Percentiles rank a stretch among this genome's conserved stretches.
phyloP scores from a whole-genome alignment of 2,888 invertebrate species.

The Drosophila antonietae region DNA sequence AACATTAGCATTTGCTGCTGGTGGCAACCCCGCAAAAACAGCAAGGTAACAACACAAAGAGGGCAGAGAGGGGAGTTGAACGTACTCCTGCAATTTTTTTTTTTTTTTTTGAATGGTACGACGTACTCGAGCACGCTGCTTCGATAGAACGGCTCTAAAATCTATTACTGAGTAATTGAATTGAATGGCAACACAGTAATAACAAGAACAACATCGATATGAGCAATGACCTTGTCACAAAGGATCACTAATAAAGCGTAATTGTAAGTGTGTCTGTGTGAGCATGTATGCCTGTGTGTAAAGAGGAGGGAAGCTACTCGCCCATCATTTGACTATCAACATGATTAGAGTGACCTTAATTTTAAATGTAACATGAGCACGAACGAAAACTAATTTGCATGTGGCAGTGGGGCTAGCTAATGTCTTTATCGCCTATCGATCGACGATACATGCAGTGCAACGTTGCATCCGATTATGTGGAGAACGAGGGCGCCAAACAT shows the following conservation, averaged over 20 bases:
- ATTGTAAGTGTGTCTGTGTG: not conserved
- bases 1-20: slow-evolving; percentile 10
- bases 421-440: slow-evolving; percentile 46
- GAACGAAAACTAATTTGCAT: slow-evolving; percentile 54
- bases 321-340: slow-evolving; percentile 35
- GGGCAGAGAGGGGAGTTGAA: slow-evolving; percentile 10
- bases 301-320: not conserved
- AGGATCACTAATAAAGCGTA: slow-evolving; percentile 34
- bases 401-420: slow-evolving; percentile 39
- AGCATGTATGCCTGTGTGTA: not conserved
- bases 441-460: slow-evolving; percentile 37
- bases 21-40: slow-evolving; percentile 46
- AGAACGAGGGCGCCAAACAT: slow-evolving; percentile 39
- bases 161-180: slow-evolving; percentile 5
- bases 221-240: slow-evolving; percentile 50
- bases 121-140: slow-evolving; percentile 12
- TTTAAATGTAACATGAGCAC: slow-evolving; percentile 56
- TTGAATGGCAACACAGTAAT: not conserved
- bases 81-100: slow-evolving; percentile 23
- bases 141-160: slow-evolving; percentile 15
- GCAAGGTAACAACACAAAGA: slow-evolving; percentile 42
- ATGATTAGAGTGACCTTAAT: slow-evolving; percentile 63
- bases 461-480: slow-evolving; percentile 31
- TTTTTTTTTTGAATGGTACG: slow-evolving; percentile 8
- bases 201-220: slow-evolving; percentile 11